Base-by-base conservation (phyloP, 2,797 vertebrate species). In the Salmo trutta region DNA sequence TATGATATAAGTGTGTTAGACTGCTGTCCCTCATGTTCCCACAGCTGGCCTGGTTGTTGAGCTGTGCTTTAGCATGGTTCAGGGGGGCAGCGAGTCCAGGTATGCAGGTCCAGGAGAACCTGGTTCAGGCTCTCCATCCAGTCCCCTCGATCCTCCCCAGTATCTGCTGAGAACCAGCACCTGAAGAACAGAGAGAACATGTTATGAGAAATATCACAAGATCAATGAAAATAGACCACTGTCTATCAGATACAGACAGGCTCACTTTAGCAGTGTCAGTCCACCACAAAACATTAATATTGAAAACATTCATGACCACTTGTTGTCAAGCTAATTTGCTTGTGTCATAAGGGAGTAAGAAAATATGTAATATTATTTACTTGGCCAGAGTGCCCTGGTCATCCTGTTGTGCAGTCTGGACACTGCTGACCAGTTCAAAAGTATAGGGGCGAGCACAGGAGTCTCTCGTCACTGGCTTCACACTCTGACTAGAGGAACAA, bases 81-180 rank as follows among this genome's bases (percentile, higher is more conserved):
- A 51, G 65, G 3, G 77, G 77, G 36, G 0, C 67, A 71, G 71
- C 3, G 80, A 81, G 74, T 93, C 95, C 95, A 96, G 0, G 95
- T 95, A 68, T 91, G 82, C 19, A 91, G 84, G 85, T 96, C 94
- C 84, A 96, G 24, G 66, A 95, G 90, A 12, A 81, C 91, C 68
- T 96, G 95, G 83, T 83, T 94, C 19, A 96, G 90, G 71, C 89
- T 93, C 79, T 94, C 91, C 89, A 95, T 94, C 95, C 95, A 96
- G 78, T 90, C 89, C 15, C 84, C 0, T 2, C 85, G 81, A 68
- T 96, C 94, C 76, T 95, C 93, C 75, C 89, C 92, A 16, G 92
- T 95, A 84, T 96, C 95, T 0, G 95, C 92, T 0, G 95, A 94
- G 80, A 96, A 95, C 95, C 95, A 95, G 79, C 91, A 91, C 88